A percentile compares a stretch with the other conserved stretches of the same genome.
Conservation (phyloP, 2,888 invertebrate species). For the Galeruca laticollis region DNA sequence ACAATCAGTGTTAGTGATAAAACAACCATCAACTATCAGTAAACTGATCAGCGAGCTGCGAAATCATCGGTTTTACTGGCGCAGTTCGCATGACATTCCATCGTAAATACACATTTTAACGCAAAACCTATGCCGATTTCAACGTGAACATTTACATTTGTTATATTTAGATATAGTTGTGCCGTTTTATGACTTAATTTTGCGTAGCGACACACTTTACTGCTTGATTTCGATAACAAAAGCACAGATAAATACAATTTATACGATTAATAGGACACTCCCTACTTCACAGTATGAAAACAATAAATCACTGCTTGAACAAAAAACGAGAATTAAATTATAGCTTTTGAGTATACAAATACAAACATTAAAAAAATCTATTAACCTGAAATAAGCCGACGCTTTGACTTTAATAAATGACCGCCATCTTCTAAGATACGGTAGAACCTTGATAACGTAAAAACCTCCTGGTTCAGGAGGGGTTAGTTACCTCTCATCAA, state of each 20-base stretch:
- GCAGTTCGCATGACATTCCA: conserved; percentile 56
- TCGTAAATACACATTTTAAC: conserved; percentile 59
- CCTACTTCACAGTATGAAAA: background rate
- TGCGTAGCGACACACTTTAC: conserved; percentile 26
- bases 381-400: too few relatives aligned
- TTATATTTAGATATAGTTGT: conserved; percentile 50
- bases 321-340: too few relatives aligned
- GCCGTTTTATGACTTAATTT: conserved; percentile 43
- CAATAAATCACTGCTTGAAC: background rate
- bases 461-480: too few relatives aligned
- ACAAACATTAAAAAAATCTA: too few relatives aligned
- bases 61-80: conserved; percentile 64
- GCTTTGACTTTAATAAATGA: too few relatives aligned
- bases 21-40: conserved; percentile 64
- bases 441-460: too few relatives aligned
- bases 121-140: conserved; percentile 56
- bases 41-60: conserved; percentile 63
- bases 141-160: conserved; percentile 55
- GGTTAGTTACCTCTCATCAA: too few relatives aligned
- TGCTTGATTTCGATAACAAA: conserved; percentile 15
- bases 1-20: conserved; percentile 64
- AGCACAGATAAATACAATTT: conserved; percentile 13
- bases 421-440: too few relatives aligned
- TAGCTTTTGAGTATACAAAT: too few relatives aligned
- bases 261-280: background rate